Conservation (phyloP, 2,888 invertebrate genomes). For the Cotesia congregata region DNA sequence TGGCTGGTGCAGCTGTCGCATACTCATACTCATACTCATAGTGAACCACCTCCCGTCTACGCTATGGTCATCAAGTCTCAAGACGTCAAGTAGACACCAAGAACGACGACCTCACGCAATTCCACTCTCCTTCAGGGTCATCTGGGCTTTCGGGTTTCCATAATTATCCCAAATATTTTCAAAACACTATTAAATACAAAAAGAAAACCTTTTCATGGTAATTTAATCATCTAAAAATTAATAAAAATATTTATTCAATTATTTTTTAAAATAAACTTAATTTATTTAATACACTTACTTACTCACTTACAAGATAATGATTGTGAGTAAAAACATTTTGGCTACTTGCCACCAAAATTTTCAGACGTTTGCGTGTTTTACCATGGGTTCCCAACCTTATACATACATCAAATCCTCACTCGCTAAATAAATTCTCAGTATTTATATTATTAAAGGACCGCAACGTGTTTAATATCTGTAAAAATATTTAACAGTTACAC, state of each 20-base stretch:
- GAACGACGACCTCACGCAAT: conserved; percentile 52
- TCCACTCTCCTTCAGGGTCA: conserved; percentile 23
- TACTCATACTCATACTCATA: conserved; percentile 55
- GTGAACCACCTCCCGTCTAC: conserved; percentile 65
- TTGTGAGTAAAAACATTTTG: conserved; percentile 47
- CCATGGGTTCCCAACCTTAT: conserved; percentile 37
- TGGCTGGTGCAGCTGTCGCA: conserved; percentile 63
- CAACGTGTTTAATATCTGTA: background rate
- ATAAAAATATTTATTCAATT: background rate
- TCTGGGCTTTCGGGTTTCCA: background rate
- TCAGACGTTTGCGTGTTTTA: conserved; percentile 57
- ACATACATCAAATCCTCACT: background rate
- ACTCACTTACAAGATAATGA: conserved; percentile 20
- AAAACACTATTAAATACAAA: background rate
- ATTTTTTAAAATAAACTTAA: conserved; percentile 38
- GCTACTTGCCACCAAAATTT: conserved; percentile 57
- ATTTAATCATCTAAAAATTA: background rate
- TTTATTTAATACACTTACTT: background rate
- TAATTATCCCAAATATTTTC: conserved; percentile 1
- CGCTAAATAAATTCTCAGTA: background rate
- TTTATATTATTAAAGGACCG: conserved; percentile 7
- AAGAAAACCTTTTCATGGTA: background rate
- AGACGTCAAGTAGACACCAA: conserved; percentile 44
- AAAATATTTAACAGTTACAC: background rate
- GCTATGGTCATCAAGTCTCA: conserved; percentile 59